A percentile compares a stretch with the other conserved stretches of the same genome.
Conservation (phyloP, 2,888 invertebrate genomes). For the Ophioninae sp. region DNA sequence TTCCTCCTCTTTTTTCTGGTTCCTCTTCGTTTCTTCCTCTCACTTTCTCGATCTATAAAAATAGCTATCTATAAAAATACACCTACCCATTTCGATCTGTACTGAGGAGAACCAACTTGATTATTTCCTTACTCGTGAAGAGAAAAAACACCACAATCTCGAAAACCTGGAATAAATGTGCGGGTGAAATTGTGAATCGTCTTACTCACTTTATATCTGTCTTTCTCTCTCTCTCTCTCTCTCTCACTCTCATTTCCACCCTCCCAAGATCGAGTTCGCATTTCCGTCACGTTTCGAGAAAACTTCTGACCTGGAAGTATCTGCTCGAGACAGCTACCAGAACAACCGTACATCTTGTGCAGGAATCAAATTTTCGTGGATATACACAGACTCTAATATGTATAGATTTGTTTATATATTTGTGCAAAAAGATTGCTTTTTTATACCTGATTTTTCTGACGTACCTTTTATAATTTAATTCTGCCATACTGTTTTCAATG, state of each 20-base stretch:
- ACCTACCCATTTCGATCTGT: neutral
- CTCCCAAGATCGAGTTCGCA: constrained; percentile 35
- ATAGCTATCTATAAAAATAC: neutral
- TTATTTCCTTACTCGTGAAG: constrained; percentile 13
- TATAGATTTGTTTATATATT: too few relatives aligned
- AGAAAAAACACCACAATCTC: constrained; percentile 5
- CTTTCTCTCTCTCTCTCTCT: too few relatives aligned
- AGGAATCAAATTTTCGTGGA: neutral
- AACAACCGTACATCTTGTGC: neutral
- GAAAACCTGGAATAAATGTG: constrained; percentile 32
- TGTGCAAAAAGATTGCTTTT: too few relatives aligned
- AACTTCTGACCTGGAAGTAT: constrained; percentile 47
- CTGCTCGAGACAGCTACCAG: constrained; percentile 1
- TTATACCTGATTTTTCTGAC: too few relatives aligned
- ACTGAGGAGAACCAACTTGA: neutral
- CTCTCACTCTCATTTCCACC: constrained; percentile 1
- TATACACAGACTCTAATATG: neutral
- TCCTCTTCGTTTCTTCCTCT: too few relatives aligned
- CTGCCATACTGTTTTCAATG: too few relatives aligned
- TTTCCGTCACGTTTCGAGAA: constrained; percentile 52
- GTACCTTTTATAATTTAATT: too few relatives aligned
- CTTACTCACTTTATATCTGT: neutral
- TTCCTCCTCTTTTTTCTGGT: too few relatives aligned
- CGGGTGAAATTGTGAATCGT: constrained; percentile 32
- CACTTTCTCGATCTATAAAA: neutral